Conservation (phyloP, 2,888 invertebrate species). For the Platycheirus rosarum region DNA sequence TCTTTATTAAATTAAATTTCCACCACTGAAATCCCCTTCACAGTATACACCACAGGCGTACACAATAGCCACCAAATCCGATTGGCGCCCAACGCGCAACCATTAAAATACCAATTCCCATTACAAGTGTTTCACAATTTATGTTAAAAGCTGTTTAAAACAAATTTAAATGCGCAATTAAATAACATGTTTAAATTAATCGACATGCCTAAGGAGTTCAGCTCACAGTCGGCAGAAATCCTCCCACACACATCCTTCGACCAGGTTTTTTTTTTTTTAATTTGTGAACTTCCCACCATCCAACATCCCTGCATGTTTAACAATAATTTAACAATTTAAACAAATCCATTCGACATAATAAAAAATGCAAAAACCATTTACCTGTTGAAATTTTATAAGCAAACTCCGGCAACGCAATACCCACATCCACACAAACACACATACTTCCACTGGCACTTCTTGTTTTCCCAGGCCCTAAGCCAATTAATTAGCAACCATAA, state of each 20-base stretch:
- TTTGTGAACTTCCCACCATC: slow-evolving; percentile 15
- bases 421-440: slow-evolving; percentile 22
- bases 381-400: slow-evolving; percentile 55
- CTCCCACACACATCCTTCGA: not conserved
- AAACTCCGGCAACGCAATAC: not conserved
- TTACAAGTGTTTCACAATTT: slow-evolving; percentile 39
- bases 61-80: slow-evolving; percentile 9
- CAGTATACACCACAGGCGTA: not conserved
- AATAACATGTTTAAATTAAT: slow-evolving; percentile 41
- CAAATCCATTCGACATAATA: slow-evolving; percentile 48
- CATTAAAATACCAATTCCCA: slow-evolving; percentile 38
- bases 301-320: too few relatives aligned
- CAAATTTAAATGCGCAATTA: slow-evolving; percentile 40
- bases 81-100: slow-evolving; percentile 36
- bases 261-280: too few relatives aligned
- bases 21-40: slow-evolving; percentile 16
- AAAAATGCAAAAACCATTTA: slow-evolving; percentile 46
- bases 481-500: slow-evolving; percentile 72
- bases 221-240: not conserved
- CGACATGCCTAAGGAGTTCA: slow-evolving; percentile 38
- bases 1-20: slow-evolving; percentile 27
- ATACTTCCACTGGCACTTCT: too few relatives aligned
- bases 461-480: slow-evolving; percentile 30
- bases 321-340: slow-evolving; percentile 34
- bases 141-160: slow-evolving; percentile 40